Base-by-base conservation (phyloP, 2,888 invertebrate species). In the Apantesis nais region DNA sequence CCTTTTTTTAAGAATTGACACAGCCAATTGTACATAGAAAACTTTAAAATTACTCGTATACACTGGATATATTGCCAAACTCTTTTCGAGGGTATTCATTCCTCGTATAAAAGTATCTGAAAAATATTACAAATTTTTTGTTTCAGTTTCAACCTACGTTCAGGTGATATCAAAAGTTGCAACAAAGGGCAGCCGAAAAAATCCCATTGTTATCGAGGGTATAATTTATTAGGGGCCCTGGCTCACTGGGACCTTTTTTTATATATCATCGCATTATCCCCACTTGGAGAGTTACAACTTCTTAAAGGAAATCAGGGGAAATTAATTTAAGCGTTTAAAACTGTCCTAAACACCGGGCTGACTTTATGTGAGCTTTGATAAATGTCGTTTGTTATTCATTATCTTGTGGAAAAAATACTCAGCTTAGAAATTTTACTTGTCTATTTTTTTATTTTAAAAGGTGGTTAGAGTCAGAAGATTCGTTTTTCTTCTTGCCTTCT, bases 261-360 rank as follows among this genome's bases (percentile, higher is more conserved):
- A 95, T 95, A 95, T 94, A 95, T 95, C 95, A 95, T 95, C 95
- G 94, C 93, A 94, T 95, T 95, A 95, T 95, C 93, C 94, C 93
- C 92, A 92, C 93, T 92, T 89, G 89, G 93, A 87, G 91, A 94
- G 94, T 93, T 94, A 94, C 94, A 94, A 94, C 94, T 95, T 94
- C 94, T 95, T 95, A 94, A 93, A 94, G 93, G 91, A 94, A 93
- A 93, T 93, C 93, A 89, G 90, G 92, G 92, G 90, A 93, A 93
- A 94, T 95, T 95, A 95, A 95, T 95, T 94, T 93, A 89, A 88
- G 87, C 91, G 90, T 91, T 93, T 91, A 91, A 93, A 94, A 94
- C 93, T 95, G 95, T 94, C 94, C 89, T 72, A 81, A 86, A 89
- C 94, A 94, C 89, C 83, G 85, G 86, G 80, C 83, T 88, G 91